Conservation (phyloP, 2,888 invertebrate genomes). For the Drosophila eohydei region DNA sequence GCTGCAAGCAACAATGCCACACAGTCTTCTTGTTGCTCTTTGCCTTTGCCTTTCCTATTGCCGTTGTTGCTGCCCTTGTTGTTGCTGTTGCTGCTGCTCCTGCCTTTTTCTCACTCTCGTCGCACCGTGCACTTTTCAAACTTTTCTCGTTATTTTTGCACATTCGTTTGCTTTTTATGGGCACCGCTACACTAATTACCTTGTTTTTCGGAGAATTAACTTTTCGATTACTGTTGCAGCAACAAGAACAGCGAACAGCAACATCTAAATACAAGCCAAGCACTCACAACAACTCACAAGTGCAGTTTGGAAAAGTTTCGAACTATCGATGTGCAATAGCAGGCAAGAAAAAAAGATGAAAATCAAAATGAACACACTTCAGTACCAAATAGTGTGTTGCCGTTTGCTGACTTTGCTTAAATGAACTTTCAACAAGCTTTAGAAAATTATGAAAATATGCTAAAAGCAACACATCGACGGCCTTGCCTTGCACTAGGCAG, state of each 20-base stretch:
- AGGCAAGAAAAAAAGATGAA: constrained; percentile 5
- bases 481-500: constrained; percentile 25
- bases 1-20: constrained; percentile 73
- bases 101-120: constrained; percentile 25
- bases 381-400: constrained; percentile 59
- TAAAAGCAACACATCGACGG: constrained; percentile 39
- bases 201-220: constrained; percentile 82
- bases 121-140: constrained; percentile 62
- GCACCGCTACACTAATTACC: constrained; percentile 79
- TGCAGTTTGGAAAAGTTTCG: constrained; percentile 56
- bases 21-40: constrained; percentile 57
- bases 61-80: constrained; percentile 25
- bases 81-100: constrained; percentile 11
- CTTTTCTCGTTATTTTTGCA: constrained; percentile 79
- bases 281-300: constrained; percentile 59
- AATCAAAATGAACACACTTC: constrained; percentile 17
- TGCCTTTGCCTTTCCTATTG: constrained; percentile 14
- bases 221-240: constrained; percentile 80
- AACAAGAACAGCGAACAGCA: constrained; percentile 17
- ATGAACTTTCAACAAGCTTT: constrained; percentile 51
- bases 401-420: constrained; percentile 36
- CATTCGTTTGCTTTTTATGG: constrained; percentile 81
- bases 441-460: constrained; percentile 66
- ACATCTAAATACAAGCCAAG: constrained; percentile 18
- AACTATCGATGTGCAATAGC: constrained; percentile 51